Evolutionary conservation across 2,797 vertebrate species (phyloP).

Genomic region (Babyrousa celebensis): DNA sequence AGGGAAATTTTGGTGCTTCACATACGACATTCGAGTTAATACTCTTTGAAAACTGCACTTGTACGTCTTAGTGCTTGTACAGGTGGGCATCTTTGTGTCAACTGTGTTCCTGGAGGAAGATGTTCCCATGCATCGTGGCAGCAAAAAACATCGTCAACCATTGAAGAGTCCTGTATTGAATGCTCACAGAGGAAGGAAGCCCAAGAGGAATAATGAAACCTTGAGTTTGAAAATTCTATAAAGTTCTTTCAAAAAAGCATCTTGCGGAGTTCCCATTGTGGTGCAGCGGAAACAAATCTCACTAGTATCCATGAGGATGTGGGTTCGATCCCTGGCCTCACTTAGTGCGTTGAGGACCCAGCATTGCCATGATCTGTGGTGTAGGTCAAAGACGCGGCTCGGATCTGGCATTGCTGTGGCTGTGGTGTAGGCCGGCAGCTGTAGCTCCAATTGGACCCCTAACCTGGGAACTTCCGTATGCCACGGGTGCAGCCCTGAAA

Average conservation of each 20-base stretch:
- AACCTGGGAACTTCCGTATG: too few relatives aligned
- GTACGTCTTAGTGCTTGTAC: background rate
- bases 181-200: slow-evolving; percentile 6
- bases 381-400: too few relatives aligned
- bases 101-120: background rate
- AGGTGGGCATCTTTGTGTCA: background rate
- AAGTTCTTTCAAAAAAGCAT: slow-evolving; percentile 12
- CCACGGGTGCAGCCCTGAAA: too few relatives aligned
- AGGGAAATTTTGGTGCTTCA: slow-evolving; percentile 21
- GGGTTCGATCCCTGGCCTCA: too few relatives aligned
- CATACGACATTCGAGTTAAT: background rate
- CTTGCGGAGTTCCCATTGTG: background rate
- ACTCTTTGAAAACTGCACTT: background rate
- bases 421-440: too few relatives aligned
- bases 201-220: slow-evolving; percentile 10
- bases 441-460: too few relatives aligned
- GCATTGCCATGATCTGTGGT: too few relatives aligned
- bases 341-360: too few relatives aligned
- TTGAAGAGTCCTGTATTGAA: background rate
- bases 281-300: too few relatives aligned
- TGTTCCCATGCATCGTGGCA: background rate
- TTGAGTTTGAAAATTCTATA: slow-evolving; percentile 34
- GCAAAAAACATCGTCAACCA: background rate
- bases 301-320: too few relatives aligned
- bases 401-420: too few relatives aligned